phyloP scores from a whole-genome alignment of 2,113 vertebrate species.

The Micronycteris hirsuta region DNA sequence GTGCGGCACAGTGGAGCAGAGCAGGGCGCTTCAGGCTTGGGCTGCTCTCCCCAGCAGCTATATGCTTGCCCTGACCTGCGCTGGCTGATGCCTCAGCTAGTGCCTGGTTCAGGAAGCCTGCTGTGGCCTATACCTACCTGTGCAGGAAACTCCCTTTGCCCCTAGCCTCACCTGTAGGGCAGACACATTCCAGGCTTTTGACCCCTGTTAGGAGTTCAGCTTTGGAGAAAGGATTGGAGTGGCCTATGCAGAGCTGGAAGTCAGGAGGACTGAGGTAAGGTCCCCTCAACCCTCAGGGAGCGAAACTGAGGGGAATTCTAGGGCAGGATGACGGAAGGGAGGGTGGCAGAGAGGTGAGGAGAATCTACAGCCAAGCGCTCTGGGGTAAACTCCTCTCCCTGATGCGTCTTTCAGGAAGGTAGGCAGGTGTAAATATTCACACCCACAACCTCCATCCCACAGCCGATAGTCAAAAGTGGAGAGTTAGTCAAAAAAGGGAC shows the following conservation, averaged over 20 bases:
- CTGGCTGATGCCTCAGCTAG: slow-evolving; percentile 31
- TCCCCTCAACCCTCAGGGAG: neutral
- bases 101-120: slow-evolving; percentile 40
- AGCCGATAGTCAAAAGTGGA: slow-evolving; percentile 3
- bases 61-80: slow-evolving; percentile 58
- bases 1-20: neutral
- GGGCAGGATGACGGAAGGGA: neutral
- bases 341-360: neutral
- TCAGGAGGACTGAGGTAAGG: neutral
- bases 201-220: neutral
- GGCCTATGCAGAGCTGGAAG: neutral
- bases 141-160: slow-evolving; percentile 52
- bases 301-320: neutral
- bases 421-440: neutral
- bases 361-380: neutral
- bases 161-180: slow-evolving; percentile 34
- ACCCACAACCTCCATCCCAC: neutral
- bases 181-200: neutral
- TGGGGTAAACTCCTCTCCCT: neutral
- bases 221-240: neutral
- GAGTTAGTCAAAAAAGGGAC: slow-evolving; percentile 3
- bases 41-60: neutral
- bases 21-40: neutral
- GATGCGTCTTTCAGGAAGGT: neutral
- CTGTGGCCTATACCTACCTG: slow-evolving; percentile 50